These are phyloP conservation scores for Wiebesia pumilae DNA, from an alignment of 1,140 invertebrate species.

Conservation along the genomic window DNA sequence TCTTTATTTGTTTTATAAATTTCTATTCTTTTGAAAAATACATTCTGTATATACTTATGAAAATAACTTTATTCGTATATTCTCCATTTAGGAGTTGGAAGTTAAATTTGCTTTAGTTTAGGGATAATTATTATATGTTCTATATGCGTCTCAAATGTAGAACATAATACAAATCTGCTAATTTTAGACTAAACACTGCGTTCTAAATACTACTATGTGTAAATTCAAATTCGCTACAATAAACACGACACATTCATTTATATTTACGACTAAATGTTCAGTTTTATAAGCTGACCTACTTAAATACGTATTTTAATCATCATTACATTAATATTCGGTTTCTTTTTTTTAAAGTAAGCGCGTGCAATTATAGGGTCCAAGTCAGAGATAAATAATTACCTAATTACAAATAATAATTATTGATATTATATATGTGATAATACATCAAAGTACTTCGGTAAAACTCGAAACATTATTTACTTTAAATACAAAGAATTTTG, in stretches of 20 bases:
- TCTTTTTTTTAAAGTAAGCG: background rate
- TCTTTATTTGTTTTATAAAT: too few relatives aligned
- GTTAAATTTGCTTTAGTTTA: background rate
- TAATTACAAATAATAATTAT: too few relatives aligned
- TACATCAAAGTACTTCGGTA: too few relatives aligned
- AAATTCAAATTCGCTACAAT: slow-evolving; percentile 1
- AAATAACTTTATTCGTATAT: background rate
- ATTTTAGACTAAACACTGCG: slow-evolving; percentile 36
- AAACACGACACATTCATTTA: background rate
- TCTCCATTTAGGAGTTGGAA: background rate
- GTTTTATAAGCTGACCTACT: background rate
- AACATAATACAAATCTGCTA: slow-evolving; percentile 28
- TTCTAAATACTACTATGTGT: slow-evolving; percentile 9
- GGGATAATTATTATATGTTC: slow-evolving; percentile 15
- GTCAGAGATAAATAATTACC: too few relatives aligned
- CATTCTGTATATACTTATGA: background rate
- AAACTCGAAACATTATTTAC: too few relatives aligned
- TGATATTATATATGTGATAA: too few relatives aligned
- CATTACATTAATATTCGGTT: background rate
- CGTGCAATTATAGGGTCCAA: background rate
- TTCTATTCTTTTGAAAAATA: background rate
- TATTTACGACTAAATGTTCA: background rate
- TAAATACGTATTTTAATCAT: background rate
- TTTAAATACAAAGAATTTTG: too few relatives aligned
- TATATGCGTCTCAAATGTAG: slow-evolving; percentile 4